phyloP scores from a whole-genome alignment of 2,888 invertebrate genomes.

The Phortica okadai region DNA sequence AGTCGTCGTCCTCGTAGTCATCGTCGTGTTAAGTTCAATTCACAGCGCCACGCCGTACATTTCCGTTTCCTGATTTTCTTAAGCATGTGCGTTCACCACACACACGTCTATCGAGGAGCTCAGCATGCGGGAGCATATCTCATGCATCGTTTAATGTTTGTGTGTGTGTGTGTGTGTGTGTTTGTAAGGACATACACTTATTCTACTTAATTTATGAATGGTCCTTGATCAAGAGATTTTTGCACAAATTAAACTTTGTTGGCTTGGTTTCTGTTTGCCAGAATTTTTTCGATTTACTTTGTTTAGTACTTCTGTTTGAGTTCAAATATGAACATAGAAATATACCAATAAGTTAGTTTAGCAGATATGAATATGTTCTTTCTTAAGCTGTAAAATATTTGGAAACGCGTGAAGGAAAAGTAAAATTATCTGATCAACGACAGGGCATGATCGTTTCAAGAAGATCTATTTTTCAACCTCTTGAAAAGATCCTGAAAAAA shows the following conservation, averaged over 20 bases:
- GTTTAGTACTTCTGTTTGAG: too few species aligned
- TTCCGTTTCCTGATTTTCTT: conserved; percentile 68
- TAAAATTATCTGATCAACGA: too few species aligned
- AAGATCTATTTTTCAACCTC: too few species aligned
- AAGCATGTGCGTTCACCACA: conserved; percentile 22
- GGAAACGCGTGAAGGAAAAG: too few species aligned
- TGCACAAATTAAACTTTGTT: not conserved
- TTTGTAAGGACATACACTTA: conserved; percentile 23
- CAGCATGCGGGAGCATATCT: conserved; percentile 41
- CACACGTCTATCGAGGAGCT: not conserved
- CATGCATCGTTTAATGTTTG: conserved; percentile 64
- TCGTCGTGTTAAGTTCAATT: conserved; percentile 64
- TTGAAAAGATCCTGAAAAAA: too few species aligned
- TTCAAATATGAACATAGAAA: too few species aligned
- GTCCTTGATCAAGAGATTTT: conserved; percentile 39
- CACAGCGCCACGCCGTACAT: conserved; percentile 65
- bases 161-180: conserved; percentile 58
- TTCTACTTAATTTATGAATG: conserved; percentile 54
- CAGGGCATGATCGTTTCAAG: too few species aligned
- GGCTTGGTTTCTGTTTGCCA: not conserved
- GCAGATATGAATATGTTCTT: too few species aligned
- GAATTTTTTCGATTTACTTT: too few species aligned
- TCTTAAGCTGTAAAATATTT: too few species aligned
- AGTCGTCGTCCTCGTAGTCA: conserved; percentile 54
- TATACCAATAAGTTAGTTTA: too few species aligned